Base-by-base conservation (phyloP, 1,140 invertebrate genomes). In the Dendrolimus kikuchii region DNA sequence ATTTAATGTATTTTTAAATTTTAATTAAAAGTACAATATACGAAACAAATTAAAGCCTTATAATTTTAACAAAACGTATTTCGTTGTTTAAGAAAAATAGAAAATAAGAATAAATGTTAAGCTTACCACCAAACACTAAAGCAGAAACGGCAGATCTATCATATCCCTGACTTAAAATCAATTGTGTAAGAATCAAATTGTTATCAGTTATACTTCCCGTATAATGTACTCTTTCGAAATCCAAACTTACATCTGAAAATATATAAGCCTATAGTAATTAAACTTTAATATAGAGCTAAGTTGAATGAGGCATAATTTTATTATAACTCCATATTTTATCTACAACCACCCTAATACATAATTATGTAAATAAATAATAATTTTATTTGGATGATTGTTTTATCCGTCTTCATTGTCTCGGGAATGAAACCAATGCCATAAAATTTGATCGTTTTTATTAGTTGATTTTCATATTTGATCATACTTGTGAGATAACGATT, bases 171-270 rank as follows among this genome's bases (percentile, higher is more conserved):
- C 23, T 54, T 48, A 76, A 54, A 51, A 55, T 48, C 42, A 76
- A 52, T 38, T 55, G 40, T 44, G 61, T 46, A 7, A 57, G 38
- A 37, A 48, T 48, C 46, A 74, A 46, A 8, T 38, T 44, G 51
- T 74, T 70, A 47, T 77, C 60, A n/a, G 55, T 48, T 39, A 77
- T 77, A 6, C 10, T 41, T 42, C 69, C 71, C 36, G 57, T 50
- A 37, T 74, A 77, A 46, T 61, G 44, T n/a, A 46, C 37, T 6
- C 46, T 53, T 49, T 68, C 64, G 40, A 76, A 76, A 43, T 55
- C 56, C 47, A 76, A 48, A 5, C 46, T 46, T 37, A 49, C 45
- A 6, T 38, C 68, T 74, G 66, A 53, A 64, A 61, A 51, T 5
- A 10, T 8, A 9, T 45, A 23, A 23, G 1, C 23, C 3, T 23